Conservation (phyloP, 35 echinoderm and acorn worm genomes). For the Lytechinus variegatus region DNA sequence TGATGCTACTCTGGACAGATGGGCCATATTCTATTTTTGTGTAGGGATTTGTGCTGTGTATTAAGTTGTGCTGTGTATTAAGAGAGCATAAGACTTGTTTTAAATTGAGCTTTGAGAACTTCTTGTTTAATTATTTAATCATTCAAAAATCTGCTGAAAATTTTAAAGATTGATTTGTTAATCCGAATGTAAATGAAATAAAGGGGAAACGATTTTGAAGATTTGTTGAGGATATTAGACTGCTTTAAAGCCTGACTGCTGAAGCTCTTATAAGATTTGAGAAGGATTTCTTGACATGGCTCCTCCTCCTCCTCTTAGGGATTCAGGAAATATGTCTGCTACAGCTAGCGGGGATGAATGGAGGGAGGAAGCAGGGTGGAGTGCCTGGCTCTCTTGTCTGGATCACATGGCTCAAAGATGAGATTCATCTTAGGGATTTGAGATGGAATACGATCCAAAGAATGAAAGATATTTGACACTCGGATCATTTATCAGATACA, state of each 20-base stretch:
- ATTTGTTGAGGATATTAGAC: background rate
- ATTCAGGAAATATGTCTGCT: background rate
- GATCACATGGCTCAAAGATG: background rate
- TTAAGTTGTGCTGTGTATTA: background rate
- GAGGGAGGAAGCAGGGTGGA: background rate
- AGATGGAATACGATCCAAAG: background rate
- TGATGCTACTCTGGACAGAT: background rate
- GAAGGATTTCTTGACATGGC: background rate
- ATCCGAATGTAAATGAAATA: background rate
- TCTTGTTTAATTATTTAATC: background rate
- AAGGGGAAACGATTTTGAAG: background rate
- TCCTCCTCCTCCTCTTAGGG: background rate
- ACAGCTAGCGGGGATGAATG: background rate
- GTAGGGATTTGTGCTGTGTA: background rate
- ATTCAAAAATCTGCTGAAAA: background rate
- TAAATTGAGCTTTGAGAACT: background rate
- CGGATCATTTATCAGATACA: background rate
- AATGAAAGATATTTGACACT: background rate
- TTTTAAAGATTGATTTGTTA: background rate
- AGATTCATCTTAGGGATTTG: background rate
- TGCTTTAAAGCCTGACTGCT: background rate
- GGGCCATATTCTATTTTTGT: background rate
- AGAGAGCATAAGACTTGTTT: background rate
- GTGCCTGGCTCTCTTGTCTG: background rate
- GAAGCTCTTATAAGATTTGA: constrained; percentile 3